Base-by-base conservation (phyloP, 2,113 vertebrate species). In the Leptosomus discolor region DNA sequence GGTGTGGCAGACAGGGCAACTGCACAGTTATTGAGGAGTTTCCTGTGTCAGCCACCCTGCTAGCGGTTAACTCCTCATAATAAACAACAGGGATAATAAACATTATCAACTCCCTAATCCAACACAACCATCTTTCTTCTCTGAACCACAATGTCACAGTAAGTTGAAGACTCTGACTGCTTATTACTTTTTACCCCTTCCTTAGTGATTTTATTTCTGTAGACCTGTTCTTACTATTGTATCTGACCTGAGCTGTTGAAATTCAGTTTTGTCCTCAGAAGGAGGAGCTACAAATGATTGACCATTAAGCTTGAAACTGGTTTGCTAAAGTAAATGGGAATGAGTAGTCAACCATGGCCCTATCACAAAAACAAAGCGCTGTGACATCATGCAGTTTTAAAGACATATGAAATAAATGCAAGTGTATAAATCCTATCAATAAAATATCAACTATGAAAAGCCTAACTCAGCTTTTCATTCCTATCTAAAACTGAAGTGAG, bases 61-160 rank as follows among this genome's bases (percentile, higher is more conserved):
- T 37, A 87, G 67, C 95, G 32, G 70, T 91, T 65, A 74, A 86
- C 71, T 83, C 36, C 87, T 85, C 19, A 64, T 75, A 94, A 93
- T 74, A 93, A 96, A 61, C 24, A 84, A 85, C 32, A 46, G 46
- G 19, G 51, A 88, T 95, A 97, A 89, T 69, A 91, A 96, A 87
- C 23, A 78, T 76, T 79, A 63, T 91, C 43, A 93, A 37, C 8
- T 18, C 48, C 27, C 23, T 75, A 34, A n/a, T 65, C 4, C 8
- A 88, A 43, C 24, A 80, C 27, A 41, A 56, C 8, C 17, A 71
- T 11, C 56, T 32, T 51, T 85, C 18, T 94, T 87, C 53, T 74
- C 48, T 64, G 24, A 23, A 77, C 27, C 34, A 92, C 43, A 68
- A 8, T 29, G 10, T 43, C 48, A 64, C 67, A 69, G 27, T 15